phyloP scores from a whole-genome alignment of 2,113 vertebrate species.

The Gasterosteus aculeatus region DNA sequence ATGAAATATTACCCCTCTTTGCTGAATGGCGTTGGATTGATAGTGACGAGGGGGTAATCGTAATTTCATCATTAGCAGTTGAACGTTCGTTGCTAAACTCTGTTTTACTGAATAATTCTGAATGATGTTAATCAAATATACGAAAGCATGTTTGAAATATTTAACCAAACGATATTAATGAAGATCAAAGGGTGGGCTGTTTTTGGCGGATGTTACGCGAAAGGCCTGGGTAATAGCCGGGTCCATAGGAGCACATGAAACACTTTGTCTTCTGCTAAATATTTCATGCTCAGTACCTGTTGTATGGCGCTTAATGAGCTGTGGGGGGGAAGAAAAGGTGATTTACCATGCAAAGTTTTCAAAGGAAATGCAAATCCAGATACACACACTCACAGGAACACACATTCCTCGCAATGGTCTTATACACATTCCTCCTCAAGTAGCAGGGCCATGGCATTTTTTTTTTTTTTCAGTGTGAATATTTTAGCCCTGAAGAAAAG shows the following conservation, averaged over 20 bases:
- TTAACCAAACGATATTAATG: constrained; percentile 79
- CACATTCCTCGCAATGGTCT: constrained; percentile 55
- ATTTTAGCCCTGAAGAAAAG: constrained; percentile 96
- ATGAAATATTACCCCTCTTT: constrained; percentile 58
- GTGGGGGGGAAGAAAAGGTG: constrained; percentile 60
- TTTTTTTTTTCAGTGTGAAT: constrained; percentile 89
- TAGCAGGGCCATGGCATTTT: constrained; percentile 82
- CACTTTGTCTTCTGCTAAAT: constrained; percentile 79
- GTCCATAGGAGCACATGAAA: constrained; percentile 78
- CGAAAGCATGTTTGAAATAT: constrained; percentile 79
- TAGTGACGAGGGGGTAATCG: constrained; percentile 58
- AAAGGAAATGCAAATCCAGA: constrained; percentile 80
- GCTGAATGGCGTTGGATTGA: constrained; percentile 33
- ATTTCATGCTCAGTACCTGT: constrained; percentile 79
- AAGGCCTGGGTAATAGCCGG: constrained; percentile 70
- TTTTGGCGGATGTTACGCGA: constrained; percentile 74
- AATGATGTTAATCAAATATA: constrained; percentile 80
- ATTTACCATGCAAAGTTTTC: constrained; percentile 81
- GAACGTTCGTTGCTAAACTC: constrained; percentile 66
- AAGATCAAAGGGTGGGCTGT: constrained; percentile 73
- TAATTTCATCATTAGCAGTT: constrained; percentile 75
- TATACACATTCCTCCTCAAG: constrained; percentile 56
- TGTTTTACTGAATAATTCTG: constrained; percentile 80
- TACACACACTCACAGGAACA: constrained; percentile 39
- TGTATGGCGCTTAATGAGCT: constrained; percentile 77